These are phyloP conservation scores for Carposina sasakii DNA, from an alignment of 1,140 invertebrate species.

Conservation along the genomic window DNA sequence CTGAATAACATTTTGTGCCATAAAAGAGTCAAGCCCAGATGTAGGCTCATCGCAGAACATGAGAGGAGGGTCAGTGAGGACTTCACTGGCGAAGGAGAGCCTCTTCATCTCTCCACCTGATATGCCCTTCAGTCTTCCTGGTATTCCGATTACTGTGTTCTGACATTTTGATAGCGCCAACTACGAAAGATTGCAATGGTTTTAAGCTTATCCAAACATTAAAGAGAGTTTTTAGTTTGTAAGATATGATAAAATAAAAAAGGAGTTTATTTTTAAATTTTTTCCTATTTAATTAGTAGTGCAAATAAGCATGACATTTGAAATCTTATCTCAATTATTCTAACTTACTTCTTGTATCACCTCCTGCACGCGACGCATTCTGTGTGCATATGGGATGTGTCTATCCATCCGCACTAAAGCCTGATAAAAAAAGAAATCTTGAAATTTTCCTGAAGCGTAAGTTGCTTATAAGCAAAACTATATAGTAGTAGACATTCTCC, in stretches of 20 bases:
- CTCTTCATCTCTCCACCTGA: slow-evolving; percentile 97
- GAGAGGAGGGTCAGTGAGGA: slow-evolving; percentile 94
- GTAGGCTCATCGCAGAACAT: slow-evolving; percentile 99
- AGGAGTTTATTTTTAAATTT: too few relatives aligned
- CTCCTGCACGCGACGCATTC: slow-evolving; percentile 89
- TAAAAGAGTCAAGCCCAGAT: slow-evolving; percentile 88
- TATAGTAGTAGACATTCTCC: too few relatives aligned
- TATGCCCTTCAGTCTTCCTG: slow-evolving; percentile 90
- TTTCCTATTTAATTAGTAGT: too few relatives aligned
- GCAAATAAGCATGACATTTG: too few relatives aligned
- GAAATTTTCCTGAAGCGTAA: too few relatives aligned
- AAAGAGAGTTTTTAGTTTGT: too few relatives aligned
- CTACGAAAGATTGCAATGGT: slow-evolving; percentile 57
- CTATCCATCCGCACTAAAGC: slow-evolving; percentile 94
- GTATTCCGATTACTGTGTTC: slow-evolving; percentile 90
- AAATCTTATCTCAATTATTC: too few relatives aligned
- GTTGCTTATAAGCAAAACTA: too few relatives aligned
- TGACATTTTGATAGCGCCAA: slow-evolving; percentile 89
- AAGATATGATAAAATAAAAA: too few relatives aligned
- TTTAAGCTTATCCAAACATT: too few relatives aligned
- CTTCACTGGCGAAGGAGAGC: slow-evolving; percentile 96
- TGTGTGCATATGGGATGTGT: slow-evolving; percentile 81
- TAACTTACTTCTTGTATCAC: slow-evolving; percentile 87
- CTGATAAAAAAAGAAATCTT: slow-evolving; percentile 72
- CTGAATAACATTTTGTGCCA: slow-evolving; percentile 91